Conservation (phyloP, 1,140 invertebrate genomes). For the Zaprionus gabonicus region DNA sequence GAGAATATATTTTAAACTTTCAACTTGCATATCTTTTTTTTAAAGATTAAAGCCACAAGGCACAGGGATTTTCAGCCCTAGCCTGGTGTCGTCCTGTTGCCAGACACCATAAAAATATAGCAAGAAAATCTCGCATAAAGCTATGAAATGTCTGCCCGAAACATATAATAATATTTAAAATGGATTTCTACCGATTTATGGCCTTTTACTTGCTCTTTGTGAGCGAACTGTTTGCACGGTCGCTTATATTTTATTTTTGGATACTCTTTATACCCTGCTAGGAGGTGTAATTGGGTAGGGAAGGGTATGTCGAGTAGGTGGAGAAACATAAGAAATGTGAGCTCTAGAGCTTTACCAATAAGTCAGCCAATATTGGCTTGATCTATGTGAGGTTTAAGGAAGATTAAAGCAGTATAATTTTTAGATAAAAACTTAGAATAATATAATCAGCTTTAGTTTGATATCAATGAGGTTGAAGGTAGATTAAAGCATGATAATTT, state of each 20-base stretch:
- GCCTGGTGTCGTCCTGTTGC: conserved; percentile 25
- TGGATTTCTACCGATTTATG: conserved; percentile 69
- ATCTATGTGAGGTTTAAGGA: fast-evolving
- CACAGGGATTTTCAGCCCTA: neutral
- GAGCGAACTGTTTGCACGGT: conserved; percentile 3
- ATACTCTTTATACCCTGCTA: neutral
- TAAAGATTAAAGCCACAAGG: neutral
- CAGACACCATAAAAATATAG: conserved; percentile 41
- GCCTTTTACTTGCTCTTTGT: conserved; percentile 41
- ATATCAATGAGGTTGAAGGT: no score
- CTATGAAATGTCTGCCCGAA: conserved; percentile 35
- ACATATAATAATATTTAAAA: conserved; percentile 67
- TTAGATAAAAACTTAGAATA: no score
- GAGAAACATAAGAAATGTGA: no score
- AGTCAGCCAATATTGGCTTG: no score
- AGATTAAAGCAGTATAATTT: no score
- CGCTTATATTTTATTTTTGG: neutral
- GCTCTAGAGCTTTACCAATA: no score
- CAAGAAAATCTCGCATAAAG: conserved; percentile 39
- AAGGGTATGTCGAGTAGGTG: neutral
- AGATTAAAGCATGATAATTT: no score
- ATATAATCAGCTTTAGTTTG: no score
- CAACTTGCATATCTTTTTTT: neutral
- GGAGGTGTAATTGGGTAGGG: neutral
- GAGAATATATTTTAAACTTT: neutral